Base-by-base conservation (phyloP, 92 coral and sea anemone genomes). In the Actinernus sp. region DNA sequence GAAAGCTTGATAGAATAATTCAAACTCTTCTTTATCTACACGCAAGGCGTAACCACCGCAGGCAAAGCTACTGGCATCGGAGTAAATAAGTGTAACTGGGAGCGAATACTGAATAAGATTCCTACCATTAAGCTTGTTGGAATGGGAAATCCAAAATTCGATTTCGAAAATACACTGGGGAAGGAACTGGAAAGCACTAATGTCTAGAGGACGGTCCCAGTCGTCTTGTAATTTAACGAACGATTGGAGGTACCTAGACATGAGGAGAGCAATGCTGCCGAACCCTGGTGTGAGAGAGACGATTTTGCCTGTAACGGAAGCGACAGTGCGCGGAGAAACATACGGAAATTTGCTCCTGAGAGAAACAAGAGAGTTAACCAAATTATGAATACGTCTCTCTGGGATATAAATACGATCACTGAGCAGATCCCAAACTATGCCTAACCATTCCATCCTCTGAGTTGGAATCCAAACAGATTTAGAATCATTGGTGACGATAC, bases 21-120 rank as follows among this genome's bases (percentile, higher is more conserved):
- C 65, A 51, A 65, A 75, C 32, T 75, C 83, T 16, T 23, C 58
- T 20, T 17, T 26, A 63, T 73, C 74, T 28, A 64, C 31, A 26
- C 32, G 26, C 17, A 26, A 28, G 30, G 64, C 65, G 55, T 43
- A 29, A 29, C 83, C 68, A 3, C 83, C 68, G 37, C 68, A 65
- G 12, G 83, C 62, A 16, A 43, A 40, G 2, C 39, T 33, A 44
- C 83, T 76, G 30, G 83, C 76, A 22, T 76, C 68, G 37, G 83
- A 52, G 56, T 37, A 64, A 17, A 76, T 54, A 29, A 76, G 27
- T 54, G 55, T 22, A 14, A 31, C 31, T 20, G 82, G 82, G 20
- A 17, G 34, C 13, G 36, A 26, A 37, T 54, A 39, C 55, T 31
- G 11, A 18, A 32, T 25, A 0, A 66, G 47, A 21, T 41, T 13